phyloP scores from a whole-genome alignment of 2,888 invertebrate species.

The Merodon equestris region DNA sequence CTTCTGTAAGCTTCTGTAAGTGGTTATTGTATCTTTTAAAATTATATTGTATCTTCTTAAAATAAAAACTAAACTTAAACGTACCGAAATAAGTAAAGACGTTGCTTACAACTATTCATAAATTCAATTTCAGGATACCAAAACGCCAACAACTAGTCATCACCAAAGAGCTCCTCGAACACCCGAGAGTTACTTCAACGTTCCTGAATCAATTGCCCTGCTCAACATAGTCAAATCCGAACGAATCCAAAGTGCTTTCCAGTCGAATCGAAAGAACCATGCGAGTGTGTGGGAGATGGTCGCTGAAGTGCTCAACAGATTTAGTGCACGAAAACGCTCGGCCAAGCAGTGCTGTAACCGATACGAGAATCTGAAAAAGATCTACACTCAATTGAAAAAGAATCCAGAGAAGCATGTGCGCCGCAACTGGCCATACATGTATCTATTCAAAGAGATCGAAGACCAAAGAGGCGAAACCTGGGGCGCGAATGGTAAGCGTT shows the following conservation, averaged over 20 bases:
- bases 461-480: conserved; percentile 78
- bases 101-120: too few species aligned
- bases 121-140: conserved; percentile 72
- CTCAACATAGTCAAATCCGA: conserved; percentile 78
- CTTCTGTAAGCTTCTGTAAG: too few species aligned
- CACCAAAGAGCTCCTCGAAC: conserved; percentile 78
- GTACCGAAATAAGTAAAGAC: too few species aligned
- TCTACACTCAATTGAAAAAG: conserved; percentile 78
- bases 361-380: conserved; percentile 78
- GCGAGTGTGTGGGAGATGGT: conserved; percentile 79
- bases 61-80: too few species aligned
- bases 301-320: conserved; percentile 77
- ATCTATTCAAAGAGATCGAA: conserved; percentile 78
- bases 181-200: conserved; percentile 78
- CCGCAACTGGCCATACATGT: conserved; percentile 78
- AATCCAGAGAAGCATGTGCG: conserved; percentile 78
- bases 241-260: conserved; percentile 78
- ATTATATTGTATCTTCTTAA: too few species aligned
- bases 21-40: too few species aligned
- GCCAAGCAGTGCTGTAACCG: conserved; percentile 78
- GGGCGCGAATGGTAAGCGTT: conserved; percentile 76
- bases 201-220: conserved; percentile 78
- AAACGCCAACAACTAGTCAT: conserved; percentile 73
- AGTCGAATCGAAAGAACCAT: conserved; percentile 78
- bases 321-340: conserved; percentile 77